Evolutionary conservation across 2,888 invertebrate species (phyloP), one percentile per base, ranked within the genome.

Genomic region (Caenorhabditis sp.): DNA sequence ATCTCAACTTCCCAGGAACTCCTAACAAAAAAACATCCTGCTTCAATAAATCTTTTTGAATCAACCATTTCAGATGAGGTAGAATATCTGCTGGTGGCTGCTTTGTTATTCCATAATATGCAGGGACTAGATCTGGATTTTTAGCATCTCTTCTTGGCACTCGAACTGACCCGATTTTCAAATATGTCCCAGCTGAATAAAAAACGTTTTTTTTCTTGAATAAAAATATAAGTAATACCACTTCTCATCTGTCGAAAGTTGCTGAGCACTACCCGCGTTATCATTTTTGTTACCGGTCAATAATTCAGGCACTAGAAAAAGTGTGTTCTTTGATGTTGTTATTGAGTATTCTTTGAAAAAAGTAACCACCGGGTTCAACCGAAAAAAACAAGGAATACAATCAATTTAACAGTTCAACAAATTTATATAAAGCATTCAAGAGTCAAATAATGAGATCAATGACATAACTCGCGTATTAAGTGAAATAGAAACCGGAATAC

Each of bases 21-120:
- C 97, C 97, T 70, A 97, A 91, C 43, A 97, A 90, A 88, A 97
- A 97, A 90, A 97, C 94, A 87, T 97, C 97, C 89, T 97, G 97
- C 0, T 93, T 93, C 3, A 97, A 90, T 26, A 92, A 88, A 89
- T 97, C 95, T 88, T 97, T 97, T 88, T 97, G 95, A 90, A 96
- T 91, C 92, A 97, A 94, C 97, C 97, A 97, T 91, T 93, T 91
- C 82, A 97, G 89, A 88, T 95, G 93, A 5, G 95, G 89, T 0
- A 76, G 12, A 3, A 73, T 17, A 21, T 67, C 64, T 1, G 57
- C 38, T n/a, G 72, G 67, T n/a, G 72, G 72, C 17, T 67, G 61
- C 2, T 8, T 12, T 5, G 38, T 25, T 27, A 57, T 14, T 54
- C 57, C 73, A 38, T 73, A 73, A 26, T 70, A 70, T 83, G 91